Evolutionary conservation across 2,888 invertebrate species (phyloP), one percentile per base, ranked within the genome.

Genomic region (Deilephila porcellus): DNA sequence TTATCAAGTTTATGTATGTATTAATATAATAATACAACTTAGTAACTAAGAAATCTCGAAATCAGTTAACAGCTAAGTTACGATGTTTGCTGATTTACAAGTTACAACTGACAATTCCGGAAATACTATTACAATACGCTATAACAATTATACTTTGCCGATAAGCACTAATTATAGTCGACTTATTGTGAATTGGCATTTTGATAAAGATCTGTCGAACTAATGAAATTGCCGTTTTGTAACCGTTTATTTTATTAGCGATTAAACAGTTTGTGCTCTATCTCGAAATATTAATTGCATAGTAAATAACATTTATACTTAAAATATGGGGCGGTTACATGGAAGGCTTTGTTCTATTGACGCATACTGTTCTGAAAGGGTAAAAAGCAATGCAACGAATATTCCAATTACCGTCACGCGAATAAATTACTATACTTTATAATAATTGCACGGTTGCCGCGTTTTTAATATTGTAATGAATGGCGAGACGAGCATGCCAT

Each of bases 121-220:
- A 67, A 67, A 67, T 3, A n/a, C 8, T 20, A 67, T 45, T 14
- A 67, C 64, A 45, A 67, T 52, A 25, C 52, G 17, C 45, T 45
- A 67, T 45, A 67, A 67, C 67, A 67, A 67, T 67, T 67, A 67
- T 67, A 25, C 52, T 25, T 67, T 60, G 60, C 73, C 73, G 73
- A 34, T 72, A 60, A 76, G 67, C 76, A 73, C 73, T 81, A 81
- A 82, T 81, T 79, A 82, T 74, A 71, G 73, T 64, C 73, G 67
- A 74, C 75, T 73, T 73, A 76, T 77, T 76, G 74, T 83, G 81
- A 83, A 83, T 83, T 75, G 83, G 75, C 80, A 77, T 79, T 78
- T 73, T 74, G 83, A 82, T 83, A 82, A 77, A 76, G 78, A 82
- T 82, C 82, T 76, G 59, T 71, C 71, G 73, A 75, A 73, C 76